Evolutionary conservation across 2,888 invertebrate genomes (phyloP).

Genomic region (Nowickia ferox): DNA sequence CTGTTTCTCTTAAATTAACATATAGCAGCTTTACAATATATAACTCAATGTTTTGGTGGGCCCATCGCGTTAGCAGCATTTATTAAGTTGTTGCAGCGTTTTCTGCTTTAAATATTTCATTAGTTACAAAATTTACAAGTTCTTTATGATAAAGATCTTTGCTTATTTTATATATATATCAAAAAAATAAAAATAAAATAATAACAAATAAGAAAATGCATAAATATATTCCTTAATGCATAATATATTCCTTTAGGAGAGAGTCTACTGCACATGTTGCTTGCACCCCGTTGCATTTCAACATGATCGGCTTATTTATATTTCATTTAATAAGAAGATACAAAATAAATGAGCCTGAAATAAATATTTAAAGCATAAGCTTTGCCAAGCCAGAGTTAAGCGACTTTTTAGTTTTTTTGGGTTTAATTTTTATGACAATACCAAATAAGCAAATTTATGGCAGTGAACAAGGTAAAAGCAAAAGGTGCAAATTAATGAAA

Average conservation of each 20-base stretch:
- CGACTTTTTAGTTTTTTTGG: conserved; percentile 34
- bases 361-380: neutral
- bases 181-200: conserved; percentile 4
- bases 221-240: neutral
- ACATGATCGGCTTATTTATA: conserved; percentile 21
- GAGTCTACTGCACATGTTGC: neutral
- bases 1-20: no score
- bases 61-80: neutral
- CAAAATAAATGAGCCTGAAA: neutral
- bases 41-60: neutral
- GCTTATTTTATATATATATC: neutral
- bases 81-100: neutral
- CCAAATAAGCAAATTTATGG: conserved; percentile 49
- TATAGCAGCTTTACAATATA: neutral
- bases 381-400: conserved; percentile 8
- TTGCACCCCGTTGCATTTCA: neutral
- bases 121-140: neutral
- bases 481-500: conserved; percentile 50
- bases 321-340: neutral
- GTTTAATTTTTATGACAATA: conserved; percentile 56
- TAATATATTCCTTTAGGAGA: neutral
- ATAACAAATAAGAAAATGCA: neutral
- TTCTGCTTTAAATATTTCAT: neutral
- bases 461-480: neutral
- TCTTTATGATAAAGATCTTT: conserved; percentile 2